Evolutionary conservation across 2,113 vertebrate species (phyloP).

Genomic region (Acanthisitta chloris): DNA sequence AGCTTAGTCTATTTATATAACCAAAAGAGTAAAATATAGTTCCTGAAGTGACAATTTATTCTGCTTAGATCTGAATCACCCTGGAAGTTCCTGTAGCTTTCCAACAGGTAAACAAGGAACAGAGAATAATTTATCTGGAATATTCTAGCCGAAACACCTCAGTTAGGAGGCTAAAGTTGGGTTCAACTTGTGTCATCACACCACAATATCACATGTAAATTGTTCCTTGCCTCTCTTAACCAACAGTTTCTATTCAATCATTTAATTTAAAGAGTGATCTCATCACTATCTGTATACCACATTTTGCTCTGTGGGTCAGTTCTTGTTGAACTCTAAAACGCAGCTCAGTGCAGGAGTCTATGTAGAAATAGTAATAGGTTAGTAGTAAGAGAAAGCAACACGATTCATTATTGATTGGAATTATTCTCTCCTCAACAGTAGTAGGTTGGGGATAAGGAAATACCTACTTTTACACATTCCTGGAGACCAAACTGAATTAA

Average conservation of each 20-base stretch:
- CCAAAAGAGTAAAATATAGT: background rate
- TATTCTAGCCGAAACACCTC: background rate
- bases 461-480: background rate
- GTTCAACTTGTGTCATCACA: background rate
- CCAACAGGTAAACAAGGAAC: background rate
- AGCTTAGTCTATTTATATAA: background rate
- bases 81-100: background rate
- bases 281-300: background rate
- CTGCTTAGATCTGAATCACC: background rate
- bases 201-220: background rate
- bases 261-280: background rate
- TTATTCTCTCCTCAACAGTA: background rate
- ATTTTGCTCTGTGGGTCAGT: background rate
- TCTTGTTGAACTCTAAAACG: background rate
- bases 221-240: background rate
- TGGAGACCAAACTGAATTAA: conserved; percentile 3
- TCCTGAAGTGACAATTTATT: background rate
- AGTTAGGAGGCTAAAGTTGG: background rate
- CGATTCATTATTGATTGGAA: rapidly evolving
- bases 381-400: background rate
- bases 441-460: background rate
- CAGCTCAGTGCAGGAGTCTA: background rate
- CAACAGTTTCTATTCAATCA: background rate
- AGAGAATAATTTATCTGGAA: background rate
- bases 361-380: background rate